Evolutionary conservation across 1,140 invertebrate genomes (phyloP), one percentile per base, ranked within the genome.

Genomic region (Lethrus apterus): DNA sequence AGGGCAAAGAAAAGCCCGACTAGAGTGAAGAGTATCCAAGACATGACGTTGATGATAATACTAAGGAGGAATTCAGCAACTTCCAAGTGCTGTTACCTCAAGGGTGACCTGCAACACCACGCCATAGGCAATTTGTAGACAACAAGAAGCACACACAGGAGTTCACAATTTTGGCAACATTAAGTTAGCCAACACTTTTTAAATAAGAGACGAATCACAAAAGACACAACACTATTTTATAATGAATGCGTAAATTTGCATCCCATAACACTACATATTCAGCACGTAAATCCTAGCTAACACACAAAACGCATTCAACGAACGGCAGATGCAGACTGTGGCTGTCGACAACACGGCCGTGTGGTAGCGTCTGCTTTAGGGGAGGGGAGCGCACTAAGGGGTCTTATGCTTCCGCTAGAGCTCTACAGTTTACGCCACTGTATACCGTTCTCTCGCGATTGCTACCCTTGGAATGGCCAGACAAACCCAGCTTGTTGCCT

Each of bases 51-150:
- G 46, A 44, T 33, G 36, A 31, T 50, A 14, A 47, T 57, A 47
- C 50, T 50, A 23, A 41, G 19, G 18, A 41, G 38, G 51, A 46
- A 34, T 52, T 54, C 52, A 59, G 52, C 56, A 60, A 50, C 60
- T 56, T 56, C 49, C 49, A 48, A 48, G 52, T 55, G 58, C 57
- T 62, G 64, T 64, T 66, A 66, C 62, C 64, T 64, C 58, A 62
- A 45, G 51, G 61, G 53, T 57, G 51, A 57, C 58, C 59, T 61
- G 59, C 56, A 63, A 62, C 50, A 63, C 59, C 57, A 54, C 59
- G 62, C 64, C 63, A 65, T 65, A 65, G 58, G 59, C 54, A 58
- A 62, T 47, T 50, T 29, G 17, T 21, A 36, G 18, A 20, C 23
- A 20, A 36, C 23, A 20, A 36, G 19, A 36, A 50, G 50, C 46